These are phyloP conservation scores for Cassiopea andromeda DNA, from an alignment of 30 jellyfish, hydroid and myxozoan species.

Conservation along the genomic window DNA sequence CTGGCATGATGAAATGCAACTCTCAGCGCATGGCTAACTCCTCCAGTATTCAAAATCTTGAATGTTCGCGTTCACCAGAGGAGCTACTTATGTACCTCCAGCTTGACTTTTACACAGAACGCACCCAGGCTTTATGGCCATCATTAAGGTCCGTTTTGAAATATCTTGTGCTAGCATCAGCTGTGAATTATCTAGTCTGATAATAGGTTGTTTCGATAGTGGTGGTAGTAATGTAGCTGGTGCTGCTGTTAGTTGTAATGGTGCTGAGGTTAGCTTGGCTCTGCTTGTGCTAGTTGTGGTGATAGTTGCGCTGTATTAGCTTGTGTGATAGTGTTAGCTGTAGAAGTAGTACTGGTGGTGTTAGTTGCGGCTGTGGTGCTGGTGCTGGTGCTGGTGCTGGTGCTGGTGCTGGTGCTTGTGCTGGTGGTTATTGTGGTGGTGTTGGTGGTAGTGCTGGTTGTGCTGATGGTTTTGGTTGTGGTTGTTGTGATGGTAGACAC, in stretches of 20 bases:
- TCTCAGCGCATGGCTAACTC: too few relatives aligned
- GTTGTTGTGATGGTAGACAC: neutral
- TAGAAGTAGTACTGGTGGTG: neutral
- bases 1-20: too few relatives aligned
- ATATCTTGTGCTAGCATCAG: too few relatives aligned
- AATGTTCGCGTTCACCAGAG: too few relatives aligned
- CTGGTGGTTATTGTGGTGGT: constrained; percentile 6
- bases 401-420: constrained; percentile 20
- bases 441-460: neutral
- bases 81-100: too few relatives aligned
- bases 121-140: too few relatives aligned
- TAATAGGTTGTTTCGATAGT: neutral
- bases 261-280: neutral
- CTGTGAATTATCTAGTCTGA: too few relatives aligned
- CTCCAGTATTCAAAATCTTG: too few relatives aligned
- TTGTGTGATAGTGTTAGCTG: neutral
- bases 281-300: constrained; percentile 7
- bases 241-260: neutral
- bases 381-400: constrained; percentile 21
- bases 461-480: neutral
- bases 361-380: neutral
- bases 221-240: neutral
- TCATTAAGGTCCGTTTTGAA: too few relatives aligned
- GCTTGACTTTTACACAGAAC: too few relatives aligned
- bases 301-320: neutral